Percentiles rank a stretch among this genome's conserved stretches.
These are phyloP conservation scores for Scolopax rusticola DNA, from an alignment of 2,797 vertebrate genomes.

Conservation along the genomic window DNA sequence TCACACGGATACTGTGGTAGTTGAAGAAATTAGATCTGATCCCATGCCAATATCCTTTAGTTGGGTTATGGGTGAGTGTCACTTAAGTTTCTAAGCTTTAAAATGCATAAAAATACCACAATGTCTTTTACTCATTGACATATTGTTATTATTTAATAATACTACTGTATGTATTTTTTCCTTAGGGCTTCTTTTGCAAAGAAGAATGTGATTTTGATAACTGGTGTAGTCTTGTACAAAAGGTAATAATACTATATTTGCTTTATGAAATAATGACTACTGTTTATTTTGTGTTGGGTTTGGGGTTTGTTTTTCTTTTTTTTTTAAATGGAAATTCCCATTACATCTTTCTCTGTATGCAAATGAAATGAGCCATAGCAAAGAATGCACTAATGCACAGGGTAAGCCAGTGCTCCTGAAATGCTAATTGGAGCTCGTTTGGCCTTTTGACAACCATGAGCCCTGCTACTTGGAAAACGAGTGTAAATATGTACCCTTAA, in stretches of 20 bases:
- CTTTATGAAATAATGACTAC: neutral
- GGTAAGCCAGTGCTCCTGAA: neutral
- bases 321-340: neutral
- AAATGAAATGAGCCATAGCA: neutral
- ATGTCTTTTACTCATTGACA: neutral
- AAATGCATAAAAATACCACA: neutral
- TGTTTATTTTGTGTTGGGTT: neutral
- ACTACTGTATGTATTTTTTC: neutral
- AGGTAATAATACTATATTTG: slow-evolving; percentile 74
- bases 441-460: neutral
- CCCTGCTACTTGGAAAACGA: neutral
- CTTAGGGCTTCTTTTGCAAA: slow-evolving; percentile 90
- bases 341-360: neutral
- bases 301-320: neutral
- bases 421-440: neutral
- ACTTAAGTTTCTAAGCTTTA: neutral
- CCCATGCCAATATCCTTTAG: neutral
- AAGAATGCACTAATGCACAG: neutral
- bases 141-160: neutral
- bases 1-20: neutral
- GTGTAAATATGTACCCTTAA: neutral
- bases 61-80: neutral
- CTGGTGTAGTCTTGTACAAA: slow-evolving; percentile 88
- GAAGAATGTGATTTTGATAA: slow-evolving; percentile 90
- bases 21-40: neutral